These are phyloP conservation scores for Sinohyriopsis cumingii DNA, from an alignment of 2,888 invertebrate genomes.

Conservation along the genomic window DNA sequence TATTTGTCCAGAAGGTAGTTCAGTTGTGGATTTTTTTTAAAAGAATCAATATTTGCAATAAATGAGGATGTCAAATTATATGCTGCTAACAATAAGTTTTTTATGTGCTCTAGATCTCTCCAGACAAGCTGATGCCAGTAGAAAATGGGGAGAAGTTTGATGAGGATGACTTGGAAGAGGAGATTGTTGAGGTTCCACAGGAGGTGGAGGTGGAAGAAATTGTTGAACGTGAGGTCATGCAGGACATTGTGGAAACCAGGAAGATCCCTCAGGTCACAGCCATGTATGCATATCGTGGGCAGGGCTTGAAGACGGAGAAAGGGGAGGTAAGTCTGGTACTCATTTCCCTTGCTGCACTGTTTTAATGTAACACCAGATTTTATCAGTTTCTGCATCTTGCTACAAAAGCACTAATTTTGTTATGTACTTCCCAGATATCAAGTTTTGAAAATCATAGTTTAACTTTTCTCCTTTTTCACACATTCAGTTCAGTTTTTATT, in stretches of 20 bases:
- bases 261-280: constrained; percentile 86
- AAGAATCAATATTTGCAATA: too few species aligned
- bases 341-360: background rate
- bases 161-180: constrained; percentile 76
- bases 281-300: constrained; percentile 91
- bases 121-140: constrained; percentile 65
- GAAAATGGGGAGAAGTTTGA: constrained; percentile 58
- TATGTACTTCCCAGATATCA: too few species aligned
- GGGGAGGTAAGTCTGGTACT: constrained; percentile 79
- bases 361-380: background rate
- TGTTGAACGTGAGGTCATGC: constrained; percentile 84
- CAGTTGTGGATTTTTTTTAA: too few species aligned
- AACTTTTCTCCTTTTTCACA: too few species aligned
- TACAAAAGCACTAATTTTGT: background rate
- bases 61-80: background rate
- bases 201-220: constrained; percentile 95
- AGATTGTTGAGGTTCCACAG: constrained; percentile 85
- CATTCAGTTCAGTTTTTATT: too few species aligned
- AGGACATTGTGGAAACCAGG: constrained; percentile 89
- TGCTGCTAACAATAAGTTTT: background rate
- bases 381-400: constrained; percentile 1
- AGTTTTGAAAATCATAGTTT: background rate
- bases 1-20: too few species aligned
- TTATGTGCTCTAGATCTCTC: constrained; percentile 61
- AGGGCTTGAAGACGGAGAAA: constrained; percentile 92